phyloP scores from a whole-genome alignment of 2,888 invertebrate species.

The Heliconius ismenius region DNA sequence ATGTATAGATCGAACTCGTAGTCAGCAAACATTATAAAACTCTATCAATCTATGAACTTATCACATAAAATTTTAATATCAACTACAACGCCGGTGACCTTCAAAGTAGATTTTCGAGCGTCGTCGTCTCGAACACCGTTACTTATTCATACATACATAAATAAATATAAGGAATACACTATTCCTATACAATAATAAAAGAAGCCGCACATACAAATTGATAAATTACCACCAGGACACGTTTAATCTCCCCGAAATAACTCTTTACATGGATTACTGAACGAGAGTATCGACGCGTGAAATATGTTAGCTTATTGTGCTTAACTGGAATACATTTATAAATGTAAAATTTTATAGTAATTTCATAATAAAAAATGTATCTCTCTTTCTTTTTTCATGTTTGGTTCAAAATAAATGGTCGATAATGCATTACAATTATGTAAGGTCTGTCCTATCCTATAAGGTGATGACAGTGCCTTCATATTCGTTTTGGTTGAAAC shows the following conservation, averaged over 20 bases:
- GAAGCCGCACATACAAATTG: slow-evolving; percentile 57
- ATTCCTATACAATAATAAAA: slow-evolving; percentile 44
- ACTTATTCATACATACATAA: background rate
- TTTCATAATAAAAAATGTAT: slow-evolving; percentile 67
- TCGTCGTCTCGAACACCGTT: slow-evolving; percentile 22
- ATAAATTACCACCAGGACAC: slow-evolving; percentile 70
- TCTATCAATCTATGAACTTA: background rate
- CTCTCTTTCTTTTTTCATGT: background rate
- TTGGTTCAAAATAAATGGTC: slow-evolving; percentile 20
- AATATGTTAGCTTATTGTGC: slow-evolving; percentile 41
- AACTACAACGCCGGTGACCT: background rate
- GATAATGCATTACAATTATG: slow-evolving; percentile 30
- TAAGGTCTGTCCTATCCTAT: background rate
- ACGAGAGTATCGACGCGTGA: slow-evolving; percentile 43
- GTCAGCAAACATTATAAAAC: background rate
- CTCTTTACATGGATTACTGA: slow-evolving; percentile 67
- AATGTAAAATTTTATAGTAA: slow-evolving; percentile 58
- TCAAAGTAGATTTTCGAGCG: slow-evolving; percentile 3
- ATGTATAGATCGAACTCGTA: background rate
- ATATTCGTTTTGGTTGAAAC: background rate
- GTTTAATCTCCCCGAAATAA: slow-evolving; percentile 69
- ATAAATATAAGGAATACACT: slow-evolving; percentile 22
- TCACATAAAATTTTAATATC: background rate
- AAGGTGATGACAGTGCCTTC: slow-evolving; percentile 22
- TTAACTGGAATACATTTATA: slow-evolving; percentile 48